These are phyloP conservation scores for Rhogogaster chlorosoma DNA, from an alignment of 2,888 invertebrate genomes.

Conservation along the genomic window DNA sequence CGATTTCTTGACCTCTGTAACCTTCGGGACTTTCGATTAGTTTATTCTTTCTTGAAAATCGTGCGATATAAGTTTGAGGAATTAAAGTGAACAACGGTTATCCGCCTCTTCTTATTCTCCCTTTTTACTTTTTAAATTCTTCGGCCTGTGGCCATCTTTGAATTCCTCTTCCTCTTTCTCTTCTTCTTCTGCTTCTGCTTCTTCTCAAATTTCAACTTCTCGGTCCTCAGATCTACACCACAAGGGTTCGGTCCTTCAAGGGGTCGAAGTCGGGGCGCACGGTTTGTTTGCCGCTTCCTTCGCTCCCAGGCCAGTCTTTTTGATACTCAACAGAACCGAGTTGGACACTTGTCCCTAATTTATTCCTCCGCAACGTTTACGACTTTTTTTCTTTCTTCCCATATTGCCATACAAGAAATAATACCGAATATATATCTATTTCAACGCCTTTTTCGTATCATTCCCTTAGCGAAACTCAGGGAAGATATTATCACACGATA, in stretches of 20 bases:
- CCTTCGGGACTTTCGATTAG: neutral
- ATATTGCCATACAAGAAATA: too few relatives aligned
- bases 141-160: neutral
- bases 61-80: neutral
- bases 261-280: neutral
- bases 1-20: neutral
- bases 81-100: neutral
- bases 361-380: neutral
- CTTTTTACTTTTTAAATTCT: neutral
- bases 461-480: too few relatives aligned
- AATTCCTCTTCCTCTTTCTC: neutral
- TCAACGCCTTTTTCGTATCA: too few relatives aligned
- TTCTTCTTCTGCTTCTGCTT: neutral
- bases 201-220: neutral
- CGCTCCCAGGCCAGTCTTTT: neutral
- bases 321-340: slow-evolving; percentile 13
- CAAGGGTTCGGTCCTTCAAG: neutral
- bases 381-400: too few relatives aligned
- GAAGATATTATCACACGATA: neutral
- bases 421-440: too few relatives aligned
- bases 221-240: neutral
- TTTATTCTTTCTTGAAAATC: neutral
- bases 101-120: neutral
- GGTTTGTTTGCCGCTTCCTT: neutral
- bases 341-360: slow-evolving; percentile 1